Conservation (phyloP, 2,797 vertebrate genomes). For the Peromyscus attwateri region DNA sequence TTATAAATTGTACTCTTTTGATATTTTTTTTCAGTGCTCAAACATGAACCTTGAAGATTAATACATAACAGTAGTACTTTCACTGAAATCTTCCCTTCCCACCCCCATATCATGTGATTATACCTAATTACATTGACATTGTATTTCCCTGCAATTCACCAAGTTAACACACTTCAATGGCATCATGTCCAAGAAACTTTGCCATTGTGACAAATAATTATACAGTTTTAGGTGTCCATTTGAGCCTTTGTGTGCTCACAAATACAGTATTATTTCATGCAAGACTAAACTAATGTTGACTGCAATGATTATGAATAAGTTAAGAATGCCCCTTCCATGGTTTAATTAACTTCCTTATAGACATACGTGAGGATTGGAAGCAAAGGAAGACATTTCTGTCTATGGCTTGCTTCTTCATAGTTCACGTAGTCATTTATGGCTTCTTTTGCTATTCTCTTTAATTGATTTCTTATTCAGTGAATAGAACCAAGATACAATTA, state of each 20-base stretch:
- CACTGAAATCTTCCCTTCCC: background rate
- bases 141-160: background rate
- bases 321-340: background rate
- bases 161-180: background rate
- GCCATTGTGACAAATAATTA: background rate
- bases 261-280: background rate
- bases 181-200: constrained; percentile 29
- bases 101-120: background rate
- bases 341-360: constrained; percentile 1
- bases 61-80: background rate
- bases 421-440: constrained; percentile 54
- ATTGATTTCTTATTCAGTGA: constrained; percentile 76
- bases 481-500: constrained; percentile 76
- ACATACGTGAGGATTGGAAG: background rate
- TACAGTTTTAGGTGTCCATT: background rate
- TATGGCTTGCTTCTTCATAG: constrained; percentile 29
- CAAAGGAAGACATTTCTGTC: constrained; percentile 29
- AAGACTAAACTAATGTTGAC: constrained; percentile 50
- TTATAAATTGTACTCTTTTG: constrained; percentile 27
- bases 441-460: constrained; percentile 75
- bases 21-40: background rate
- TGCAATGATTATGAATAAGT: background rate
- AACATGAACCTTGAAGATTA: constrained; percentile 52
- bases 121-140: background rate
- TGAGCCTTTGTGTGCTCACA: constrained; percentile 11